Percentiles rank a stretch among this genome's conserved stretches.
phyloP scores from a whole-genome alignment of 2,888 invertebrate species.

The Uloborus plumipes region DNA sequence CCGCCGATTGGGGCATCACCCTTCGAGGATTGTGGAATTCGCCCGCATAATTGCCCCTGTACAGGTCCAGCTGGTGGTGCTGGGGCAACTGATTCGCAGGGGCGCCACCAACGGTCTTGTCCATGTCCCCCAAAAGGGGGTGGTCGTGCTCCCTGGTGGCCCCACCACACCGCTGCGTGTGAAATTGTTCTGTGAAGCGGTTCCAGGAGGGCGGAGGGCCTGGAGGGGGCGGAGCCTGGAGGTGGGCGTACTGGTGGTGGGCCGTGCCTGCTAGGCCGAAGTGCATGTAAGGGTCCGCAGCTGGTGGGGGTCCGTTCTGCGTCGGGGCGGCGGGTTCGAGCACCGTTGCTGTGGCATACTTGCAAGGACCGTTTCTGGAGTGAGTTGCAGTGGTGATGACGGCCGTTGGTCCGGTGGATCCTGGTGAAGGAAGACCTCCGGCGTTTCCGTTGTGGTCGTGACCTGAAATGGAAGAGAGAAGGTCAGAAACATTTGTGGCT shows the following conservation, averaged over 20 bases:
- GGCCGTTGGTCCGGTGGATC: slow-evolving; percentile 13
- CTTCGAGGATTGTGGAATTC: slow-evolving; percentile 40
- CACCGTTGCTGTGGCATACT: slow-evolving; percentile 48
- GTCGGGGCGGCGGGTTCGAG: slow-evolving; percentile 29
- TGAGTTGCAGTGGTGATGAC: slow-evolving; percentile 21
- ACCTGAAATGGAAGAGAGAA: slow-evolving; percentile 17
- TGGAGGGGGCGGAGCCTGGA: slow-evolving; percentile 41
- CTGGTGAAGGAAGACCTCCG: slow-evolving; percentile 27
- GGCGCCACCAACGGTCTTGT: slow-evolving; percentile 35
- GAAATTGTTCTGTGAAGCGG: slow-evolving; percentile 47
- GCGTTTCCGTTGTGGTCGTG: slow-evolving; percentile 42
- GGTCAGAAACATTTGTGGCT: no score
- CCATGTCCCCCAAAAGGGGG: slow-evolving; percentile 38
- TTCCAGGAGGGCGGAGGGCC: slow-evolving; percentile 39
- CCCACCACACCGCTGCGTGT: slow-evolving; percentile 33
- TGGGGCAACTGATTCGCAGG: slow-evolving; percentile 26
- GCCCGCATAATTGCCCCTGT: slow-evolving; percentile 37
- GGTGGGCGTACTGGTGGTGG: slow-evolving; percentile 44
- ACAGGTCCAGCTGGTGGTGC: slow-evolving; percentile 44
- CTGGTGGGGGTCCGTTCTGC: slow-evolving; percentile 17
- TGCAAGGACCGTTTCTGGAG: slow-evolving; percentile 52
- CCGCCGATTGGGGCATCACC: slow-evolving; percentile 12
- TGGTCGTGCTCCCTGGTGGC: slow-evolving; percentile 53
- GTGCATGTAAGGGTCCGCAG: slow-evolving; percentile 51
- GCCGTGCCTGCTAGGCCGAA: slow-evolving; percentile 30